Conservation (phyloP, 2,888 invertebrate genomes). For the Campoplex nolae region DNA sequence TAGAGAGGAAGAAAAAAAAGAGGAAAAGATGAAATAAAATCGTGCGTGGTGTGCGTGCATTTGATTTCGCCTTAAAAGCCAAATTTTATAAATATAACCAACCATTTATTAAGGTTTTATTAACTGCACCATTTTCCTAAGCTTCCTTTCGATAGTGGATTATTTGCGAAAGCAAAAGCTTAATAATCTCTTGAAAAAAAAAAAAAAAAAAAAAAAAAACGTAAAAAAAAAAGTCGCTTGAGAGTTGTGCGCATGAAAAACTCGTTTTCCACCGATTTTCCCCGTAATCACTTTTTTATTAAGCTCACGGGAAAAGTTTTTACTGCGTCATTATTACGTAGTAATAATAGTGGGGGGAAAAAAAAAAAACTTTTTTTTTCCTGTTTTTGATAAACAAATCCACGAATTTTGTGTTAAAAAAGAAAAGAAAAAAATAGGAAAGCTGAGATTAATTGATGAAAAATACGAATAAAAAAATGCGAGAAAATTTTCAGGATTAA, state of each 20-base stretch:
- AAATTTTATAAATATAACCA: not conserved
- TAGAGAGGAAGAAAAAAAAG: not conserved
- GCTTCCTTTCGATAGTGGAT: not conserved
- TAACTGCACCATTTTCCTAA: not conserved
- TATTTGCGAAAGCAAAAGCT: not conserved
- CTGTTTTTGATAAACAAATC: not conserved
- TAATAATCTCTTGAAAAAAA: not conserved
- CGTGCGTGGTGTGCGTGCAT: not conserved
- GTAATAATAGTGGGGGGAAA: not conserved
- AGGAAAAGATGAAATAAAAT: constrained; percentile 18
- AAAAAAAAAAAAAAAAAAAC: not conserved
- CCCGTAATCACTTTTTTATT: not conserved
- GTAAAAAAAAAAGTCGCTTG: not conserved
- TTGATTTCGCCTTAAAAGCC: not conserved
- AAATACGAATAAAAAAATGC: not conserved
- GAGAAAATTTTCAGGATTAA: not conserved
- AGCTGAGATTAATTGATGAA: not conserved
- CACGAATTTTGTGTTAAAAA: no score
- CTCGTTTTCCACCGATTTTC: constrained; percentile 15
- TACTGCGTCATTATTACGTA: not conserved
- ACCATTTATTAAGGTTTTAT: not conserved
- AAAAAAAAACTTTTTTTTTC: not conserved
- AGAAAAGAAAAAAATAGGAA: not conserved
- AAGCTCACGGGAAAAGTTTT: not conserved
- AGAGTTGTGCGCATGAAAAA: not conserved